A percentile compares a stretch with the other conserved stretches of the same genome.
Evolutionary conservation across 2,113 vertebrate genomes (phyloP).

Genomic region (Cebidichthys violaceus): DNA sequence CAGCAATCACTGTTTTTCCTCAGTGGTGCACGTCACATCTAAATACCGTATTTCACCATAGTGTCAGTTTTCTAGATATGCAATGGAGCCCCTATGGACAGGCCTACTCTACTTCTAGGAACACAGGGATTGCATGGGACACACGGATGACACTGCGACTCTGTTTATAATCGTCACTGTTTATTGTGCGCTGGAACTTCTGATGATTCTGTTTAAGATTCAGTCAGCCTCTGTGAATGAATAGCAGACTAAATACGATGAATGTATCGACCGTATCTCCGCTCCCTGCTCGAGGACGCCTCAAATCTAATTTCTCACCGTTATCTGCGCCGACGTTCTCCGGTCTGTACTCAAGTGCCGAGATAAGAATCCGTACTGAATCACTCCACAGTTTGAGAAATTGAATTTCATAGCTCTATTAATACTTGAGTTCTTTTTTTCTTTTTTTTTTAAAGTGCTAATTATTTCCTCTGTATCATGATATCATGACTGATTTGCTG

Average conservation of each 20-base stretch:
- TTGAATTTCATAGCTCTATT: slow-evolving; percentile 58
- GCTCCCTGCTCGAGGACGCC: slow-evolving; percentile 27
- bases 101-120: slow-evolving; percentile 9
- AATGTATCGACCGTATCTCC: slow-evolving; percentile 70
- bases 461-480: slow-evolving; percentile 52
- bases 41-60: background rate
- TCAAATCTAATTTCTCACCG: slow-evolving; percentile 20
- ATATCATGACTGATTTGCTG: slow-evolving; percentile 57
- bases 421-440: slow-evolving; percentile 42
- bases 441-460: slow-evolving; percentile 40
- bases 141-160: slow-evolving; percentile 11
- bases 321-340: slow-evolving; percentile 37
- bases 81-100: slow-evolving; percentile 38
- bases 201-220: slow-evolving; percentile 21
- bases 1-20: slow-evolving; percentile 45
- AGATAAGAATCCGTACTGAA: slow-evolving; percentile 41
- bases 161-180: background rate
- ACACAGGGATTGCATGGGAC: slow-evolving; percentile 40
- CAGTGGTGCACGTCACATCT: slow-evolving; percentile 32
- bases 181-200: slow-evolving; percentile 42
- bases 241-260: slow-evolving; percentile 44
- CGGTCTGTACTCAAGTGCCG: slow-evolving; percentile 23
- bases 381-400: slow-evolving; percentile 47
- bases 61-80: slow-evolving; percentile 45
- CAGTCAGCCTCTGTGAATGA: slow-evolving; percentile 26